Conservation (phyloP, 2,888 invertebrate genomes). For the Dromius quadrimaculatus region DNA sequence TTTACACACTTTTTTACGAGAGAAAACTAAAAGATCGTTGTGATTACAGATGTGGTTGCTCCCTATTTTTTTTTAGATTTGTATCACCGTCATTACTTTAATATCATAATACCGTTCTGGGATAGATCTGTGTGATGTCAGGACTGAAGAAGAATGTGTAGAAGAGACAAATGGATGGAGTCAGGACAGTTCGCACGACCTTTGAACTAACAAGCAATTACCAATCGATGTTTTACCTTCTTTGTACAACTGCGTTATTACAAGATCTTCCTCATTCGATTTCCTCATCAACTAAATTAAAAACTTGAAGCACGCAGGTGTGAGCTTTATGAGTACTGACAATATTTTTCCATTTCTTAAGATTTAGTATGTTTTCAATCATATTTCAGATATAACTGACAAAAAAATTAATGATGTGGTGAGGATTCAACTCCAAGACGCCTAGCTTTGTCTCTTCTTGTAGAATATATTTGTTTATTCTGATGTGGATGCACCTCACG, state of each 20-base stretch:
- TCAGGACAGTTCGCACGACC: constrained; percentile 67
- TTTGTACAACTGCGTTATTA: constrained; percentile 47
- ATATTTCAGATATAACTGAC: background rate
- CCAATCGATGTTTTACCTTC: constrained; percentile 64
- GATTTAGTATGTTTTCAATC: background rate
- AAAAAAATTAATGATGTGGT: background rate
- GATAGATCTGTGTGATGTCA: no score
- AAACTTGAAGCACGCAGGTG: no score
- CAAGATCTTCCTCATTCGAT: constrained; percentile 18
- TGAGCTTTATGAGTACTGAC: background rate
- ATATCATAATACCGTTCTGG: constrained; percentile 18
- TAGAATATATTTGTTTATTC: no score
- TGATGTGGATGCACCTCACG: no score
- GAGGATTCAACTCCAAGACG: background rate
- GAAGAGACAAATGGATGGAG: constrained; percentile 65
- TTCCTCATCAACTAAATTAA: background rate
- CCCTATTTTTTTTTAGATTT: no score
- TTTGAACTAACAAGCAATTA: constrained; percentile 64
- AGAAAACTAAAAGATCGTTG: no score
- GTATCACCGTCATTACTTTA: constrained; percentile 32
- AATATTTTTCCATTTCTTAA: background rate
- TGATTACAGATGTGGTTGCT: no score
- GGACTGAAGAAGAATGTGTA: constrained; percentile 25
- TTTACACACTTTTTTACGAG: constrained; percentile 27
- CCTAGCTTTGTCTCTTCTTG: no score